A percentile compares a stretch with the other conserved stretches of the same genome.
Evolutionary conservation across 2,888 invertebrate species (phyloP).

Genomic region (Rhimphoctona megacephalus): DNA sequence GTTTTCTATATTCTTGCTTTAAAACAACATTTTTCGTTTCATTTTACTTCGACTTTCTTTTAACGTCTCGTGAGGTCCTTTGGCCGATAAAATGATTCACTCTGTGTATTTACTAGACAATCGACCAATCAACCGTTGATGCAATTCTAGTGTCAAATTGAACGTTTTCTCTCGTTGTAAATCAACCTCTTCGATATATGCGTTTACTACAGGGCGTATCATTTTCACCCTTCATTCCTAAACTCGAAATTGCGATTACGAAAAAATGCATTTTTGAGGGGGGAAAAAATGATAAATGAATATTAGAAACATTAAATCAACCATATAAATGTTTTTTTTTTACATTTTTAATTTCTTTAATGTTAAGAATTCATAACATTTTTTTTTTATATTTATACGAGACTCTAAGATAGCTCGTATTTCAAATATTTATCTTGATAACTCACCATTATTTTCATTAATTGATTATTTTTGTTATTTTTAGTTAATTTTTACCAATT

Average conservation of each 20-base stretch:
- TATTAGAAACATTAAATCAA: background rate
- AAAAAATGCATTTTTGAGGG: background rate
- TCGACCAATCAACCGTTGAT: constrained; percentile 8
- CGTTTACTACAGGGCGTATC: background rate
- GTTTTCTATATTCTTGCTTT: background rate
- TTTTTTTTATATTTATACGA: background rate
- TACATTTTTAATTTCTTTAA: background rate
- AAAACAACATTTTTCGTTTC: background rate
- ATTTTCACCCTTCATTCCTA: background rate
- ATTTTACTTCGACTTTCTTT: background rate
- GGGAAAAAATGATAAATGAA: too few relatives aligned
- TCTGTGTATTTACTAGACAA: constrained; percentile 5
- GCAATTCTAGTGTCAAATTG: constrained; percentile 3
- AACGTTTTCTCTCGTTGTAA: constrained; percentile 1
- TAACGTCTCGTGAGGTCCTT: background rate
- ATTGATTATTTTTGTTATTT: background rate
- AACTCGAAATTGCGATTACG: background rate
- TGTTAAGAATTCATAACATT: too few relatives aligned
- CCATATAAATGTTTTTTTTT: background rate
- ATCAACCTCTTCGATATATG: background rate
- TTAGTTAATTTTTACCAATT: background rate
- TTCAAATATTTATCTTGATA: background rate
- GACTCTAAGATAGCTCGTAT: background rate
- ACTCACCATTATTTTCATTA: background rate
- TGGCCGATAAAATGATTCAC: constrained; percentile 22